Base-by-base conservation (phyloP, 2,113 vertebrate genomes). In the Capricornis sumatraensis region DNA sequence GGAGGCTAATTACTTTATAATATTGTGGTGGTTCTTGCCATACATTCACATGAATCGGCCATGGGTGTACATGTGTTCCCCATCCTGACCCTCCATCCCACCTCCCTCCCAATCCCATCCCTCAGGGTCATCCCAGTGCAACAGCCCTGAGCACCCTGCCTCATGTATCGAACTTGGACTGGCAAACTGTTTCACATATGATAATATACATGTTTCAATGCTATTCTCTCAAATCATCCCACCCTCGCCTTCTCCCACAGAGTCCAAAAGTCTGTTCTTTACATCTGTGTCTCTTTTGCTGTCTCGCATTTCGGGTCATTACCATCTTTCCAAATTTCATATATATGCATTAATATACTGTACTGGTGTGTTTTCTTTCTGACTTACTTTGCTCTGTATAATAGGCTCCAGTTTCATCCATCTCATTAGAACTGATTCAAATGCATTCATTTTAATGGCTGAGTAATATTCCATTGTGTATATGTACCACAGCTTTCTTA, bases 241-340 rank as follows among this genome's bases (percentile, higher is more conserved):
- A 36, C 64, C 19, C n/a, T 23, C 4, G 0, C 64, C 19, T 71
- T 71, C 17, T 71, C 64, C 64, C 19, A 36, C n/a, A 71, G n/a
- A 71, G 9, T 71, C n/a, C n/a, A 71, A 36, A 71, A 71, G 17
- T 36, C 64, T 36, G n/a, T 71, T 36, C 19, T 36, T 71, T 71
- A 71, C 4, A 23, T 23, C 17, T 36, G n/a, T 71, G n/a, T 71
- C 19, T 71, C 19, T 71, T 71, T 71, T 71, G n/a, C 19, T 71
- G n/a, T 71, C 64, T 36, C 9, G 0, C 17, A 12, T 71, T 6
- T 71, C 0, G 1, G n/a, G 64, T 71, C n/a, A 3, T 71, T 71
- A 23, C 19, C 1, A 1, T 36, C 64, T 23, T 71, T 36, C 64
- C 36, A 71, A 6, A 71, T 71, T 71, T 19, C 64, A 23, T 71